A percentile compares a stretch with the other conserved stretches of the same genome.
These are phyloP conservation scores for Sigmodon hispidus DNA, from an alignment of 2,113 vertebrate genomes.

Conservation along the genomic window DNA sequence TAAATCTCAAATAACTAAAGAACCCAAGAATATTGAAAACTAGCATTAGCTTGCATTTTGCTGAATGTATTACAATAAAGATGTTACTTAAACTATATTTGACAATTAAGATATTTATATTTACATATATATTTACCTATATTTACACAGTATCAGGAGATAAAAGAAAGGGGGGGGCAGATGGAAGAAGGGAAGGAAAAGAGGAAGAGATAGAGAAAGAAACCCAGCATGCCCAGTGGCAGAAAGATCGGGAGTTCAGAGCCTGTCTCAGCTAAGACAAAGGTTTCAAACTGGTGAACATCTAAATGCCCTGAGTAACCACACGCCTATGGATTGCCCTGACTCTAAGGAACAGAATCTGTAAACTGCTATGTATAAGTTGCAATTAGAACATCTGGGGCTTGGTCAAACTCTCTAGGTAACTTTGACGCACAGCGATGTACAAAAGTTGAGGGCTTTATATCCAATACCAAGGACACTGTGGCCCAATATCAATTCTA, in stretches of 20 bases:
- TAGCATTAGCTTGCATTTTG: slow-evolving; percentile 34
- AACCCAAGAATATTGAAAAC: slow-evolving; percentile 21
- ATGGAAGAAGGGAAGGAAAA: background rate
- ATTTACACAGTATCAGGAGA: background rate
- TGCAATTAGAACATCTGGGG: background rate
- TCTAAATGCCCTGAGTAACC: background rate
- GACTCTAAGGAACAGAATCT: slow-evolving; percentile 33
- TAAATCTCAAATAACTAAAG: slow-evolving; percentile 45
- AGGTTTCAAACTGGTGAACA: slow-evolving; percentile 19
- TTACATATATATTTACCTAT: too few species aligned
- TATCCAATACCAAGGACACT: slow-evolving; percentile 17
- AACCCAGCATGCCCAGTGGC: background rate
- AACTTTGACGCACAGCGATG: background rate
- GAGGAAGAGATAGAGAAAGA: background rate
- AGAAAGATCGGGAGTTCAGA: background rate
- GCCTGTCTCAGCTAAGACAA: background rate
- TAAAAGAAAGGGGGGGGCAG: background rate
- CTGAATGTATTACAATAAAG: slow-evolving; percentile 27
- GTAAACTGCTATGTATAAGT: background rate
- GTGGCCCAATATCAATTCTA: background rate
- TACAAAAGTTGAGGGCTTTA: background rate
- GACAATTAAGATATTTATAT: slow-evolving; percentile 2
- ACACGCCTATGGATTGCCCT: background rate
- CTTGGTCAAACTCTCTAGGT: slow-evolving; percentile 21
- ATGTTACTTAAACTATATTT: slow-evolving; percentile 12